Conservation (phyloP, 2,888 invertebrate genomes). For the Tetropium fuscum region DNA sequence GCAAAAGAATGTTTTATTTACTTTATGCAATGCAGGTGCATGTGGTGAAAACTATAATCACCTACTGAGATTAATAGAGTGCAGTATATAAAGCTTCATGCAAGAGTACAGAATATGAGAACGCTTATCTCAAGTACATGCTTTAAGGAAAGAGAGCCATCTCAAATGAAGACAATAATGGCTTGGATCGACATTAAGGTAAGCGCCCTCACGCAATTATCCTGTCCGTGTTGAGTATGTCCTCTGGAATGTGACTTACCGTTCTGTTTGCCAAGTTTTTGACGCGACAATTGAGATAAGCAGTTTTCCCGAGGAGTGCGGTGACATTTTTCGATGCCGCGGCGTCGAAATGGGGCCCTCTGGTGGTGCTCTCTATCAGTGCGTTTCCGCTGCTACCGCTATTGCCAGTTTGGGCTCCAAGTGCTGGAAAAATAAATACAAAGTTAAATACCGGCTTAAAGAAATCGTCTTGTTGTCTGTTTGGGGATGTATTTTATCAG, state of each 20-base stretch:
- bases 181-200: too few relatives aligned
- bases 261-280: constrained; percentile 93
- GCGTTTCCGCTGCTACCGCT: constrained; percentile 53
- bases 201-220: too few relatives aligned
- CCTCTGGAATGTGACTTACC: constrained; percentile 73
- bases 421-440: constrained; percentile 30
- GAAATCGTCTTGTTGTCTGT: neutral
- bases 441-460: neutral
- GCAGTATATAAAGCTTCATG: too few relatives aligned
- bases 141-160: too few relatives aligned
- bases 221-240: neutral
- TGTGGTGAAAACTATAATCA: too few relatives aligned
- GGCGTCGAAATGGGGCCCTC: constrained; percentile 65
- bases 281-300: constrained; percentile 89
- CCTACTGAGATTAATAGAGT: too few relatives aligned
- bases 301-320: constrained; percentile 88
- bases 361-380: constrained; percentile 57
- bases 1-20: too few relatives aligned
- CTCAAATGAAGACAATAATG: too few relatives aligned
- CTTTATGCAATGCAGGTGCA: too few relatives aligned
- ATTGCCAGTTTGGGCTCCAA: constrained; percentile 38
- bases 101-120: too few relatives aligned
- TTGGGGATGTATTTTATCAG: neutral
- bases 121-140: too few relatives aligned
- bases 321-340: constrained; percentile 72